Evolutionary conservation across 1,140 invertebrate species (phyloP).

Genomic region (Caenorhabditis briggsae): DNA sequence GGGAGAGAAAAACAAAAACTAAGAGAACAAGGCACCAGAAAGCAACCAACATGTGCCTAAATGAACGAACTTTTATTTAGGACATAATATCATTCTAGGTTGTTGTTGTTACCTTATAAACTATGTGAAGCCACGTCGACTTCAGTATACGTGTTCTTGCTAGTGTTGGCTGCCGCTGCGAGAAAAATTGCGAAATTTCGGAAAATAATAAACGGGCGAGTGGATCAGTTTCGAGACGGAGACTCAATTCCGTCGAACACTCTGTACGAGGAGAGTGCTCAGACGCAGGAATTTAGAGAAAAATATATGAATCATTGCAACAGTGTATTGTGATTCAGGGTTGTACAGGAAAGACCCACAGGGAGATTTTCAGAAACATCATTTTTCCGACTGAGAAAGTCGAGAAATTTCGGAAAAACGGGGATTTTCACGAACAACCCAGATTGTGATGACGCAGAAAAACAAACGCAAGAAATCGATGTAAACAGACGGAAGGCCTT

Average conservation of each 20-base stretch:
- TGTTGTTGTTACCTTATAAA: too few relatives aligned
- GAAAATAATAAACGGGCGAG: not conserved
- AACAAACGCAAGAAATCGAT: too few relatives aligned
- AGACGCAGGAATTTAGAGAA: not conserved
- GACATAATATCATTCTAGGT: too few relatives aligned
- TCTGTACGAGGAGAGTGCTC: not conserved
- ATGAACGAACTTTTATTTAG: not conserved
- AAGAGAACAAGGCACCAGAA: conserved; percentile 28
- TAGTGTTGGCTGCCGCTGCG: not conserved
- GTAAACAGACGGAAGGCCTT: too few relatives aligned
- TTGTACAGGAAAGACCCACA: too few relatives aligned
- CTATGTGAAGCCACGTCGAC: not conserved
- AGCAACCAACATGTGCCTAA: not conserved
- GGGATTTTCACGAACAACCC: too few relatives aligned
- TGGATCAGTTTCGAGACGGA: not conserved
- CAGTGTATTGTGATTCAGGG: too few relatives aligned
- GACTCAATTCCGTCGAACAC: not conserved
- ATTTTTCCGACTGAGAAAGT: too few relatives aligned
- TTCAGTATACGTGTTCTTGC: not conserved
- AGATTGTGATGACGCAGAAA: too few relatives aligned
- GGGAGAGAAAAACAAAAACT: not conserved
- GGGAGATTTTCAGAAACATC: too few relatives aligned
- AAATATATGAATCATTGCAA: too few relatives aligned
- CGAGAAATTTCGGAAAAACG: too few relatives aligned
- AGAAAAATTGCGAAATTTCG: not conserved